Conservation (phyloP, 2,797 vertebrate species). For the Takifugu ocellatus region DNA sequence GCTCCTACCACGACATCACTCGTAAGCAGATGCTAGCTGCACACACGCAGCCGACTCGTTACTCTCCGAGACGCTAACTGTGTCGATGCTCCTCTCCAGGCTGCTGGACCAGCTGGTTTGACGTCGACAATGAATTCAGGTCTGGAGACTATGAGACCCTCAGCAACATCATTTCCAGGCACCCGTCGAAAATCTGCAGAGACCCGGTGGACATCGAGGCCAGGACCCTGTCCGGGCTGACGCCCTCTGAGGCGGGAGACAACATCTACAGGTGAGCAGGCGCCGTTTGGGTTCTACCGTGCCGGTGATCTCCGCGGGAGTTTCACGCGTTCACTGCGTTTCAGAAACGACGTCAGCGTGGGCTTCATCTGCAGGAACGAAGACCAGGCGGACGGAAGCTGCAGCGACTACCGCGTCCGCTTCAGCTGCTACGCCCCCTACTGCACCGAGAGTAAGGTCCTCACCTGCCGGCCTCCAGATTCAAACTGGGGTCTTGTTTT, state of each 20-base stretch:
- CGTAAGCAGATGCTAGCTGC: conserved; percentile 4
- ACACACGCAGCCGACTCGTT: too few relatives aligned
- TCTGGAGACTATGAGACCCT: conserved; percentile 49
- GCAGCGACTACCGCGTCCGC: too few relatives aligned
- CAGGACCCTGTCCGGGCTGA: conserved; percentile 27
- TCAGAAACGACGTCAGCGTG: too few relatives aligned
- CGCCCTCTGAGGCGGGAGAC: conserved; percentile 19
- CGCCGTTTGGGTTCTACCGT: background rate
- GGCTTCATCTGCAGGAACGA: too few relatives aligned
- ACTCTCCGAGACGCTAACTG: background rate
- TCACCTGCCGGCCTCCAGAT: too few relatives aligned
- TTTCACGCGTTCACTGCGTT: too few relatives aligned
- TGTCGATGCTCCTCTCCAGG: conserved; percentile 10
- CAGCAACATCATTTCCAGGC: rapidly evolving
- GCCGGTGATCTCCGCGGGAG: too few relatives aligned
- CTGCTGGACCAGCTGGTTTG: conserved; percentile 59
- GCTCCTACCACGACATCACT: conserved; percentile 5
- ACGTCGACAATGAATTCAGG: conserved; percentile 41
- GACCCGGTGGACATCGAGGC: conserved; percentile 29
- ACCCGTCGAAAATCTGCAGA: conserved; percentile 44
- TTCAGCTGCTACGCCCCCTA: too few relatives aligned
- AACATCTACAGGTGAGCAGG: conserved; percentile 29
- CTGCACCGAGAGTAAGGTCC: too few relatives aligned
- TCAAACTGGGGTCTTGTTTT: too few relatives aligned
- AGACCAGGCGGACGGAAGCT: too few relatives aligned